These are phyloP conservation scores for Channa argus DNA, from an alignment of 2,113 vertebrate species.

Conservation along the genomic window DNA sequence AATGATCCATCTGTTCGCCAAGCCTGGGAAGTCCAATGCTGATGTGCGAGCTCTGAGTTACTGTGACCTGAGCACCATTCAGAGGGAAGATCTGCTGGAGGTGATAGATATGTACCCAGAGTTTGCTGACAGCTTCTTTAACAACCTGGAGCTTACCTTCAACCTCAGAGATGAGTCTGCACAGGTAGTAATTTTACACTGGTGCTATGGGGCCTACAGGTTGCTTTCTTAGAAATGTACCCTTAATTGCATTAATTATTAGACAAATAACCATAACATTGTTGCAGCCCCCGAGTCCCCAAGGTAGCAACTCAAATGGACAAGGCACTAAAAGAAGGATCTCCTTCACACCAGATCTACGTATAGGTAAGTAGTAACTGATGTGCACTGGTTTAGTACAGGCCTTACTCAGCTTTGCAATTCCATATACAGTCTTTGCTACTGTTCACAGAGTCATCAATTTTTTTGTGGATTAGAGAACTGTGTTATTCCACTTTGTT, in stretches of 20 bases:
- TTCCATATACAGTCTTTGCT: constrained; percentile 38
- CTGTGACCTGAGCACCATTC: constrained; percentile 97
- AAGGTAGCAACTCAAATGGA: constrained; percentile 84
- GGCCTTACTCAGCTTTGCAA: constrained; percentile 17
- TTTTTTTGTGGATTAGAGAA: constrained; percentile 25
- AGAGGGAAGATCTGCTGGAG: constrained; percentile 94
- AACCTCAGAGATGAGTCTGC: constrained; percentile 93
- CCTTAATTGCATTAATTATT: background rate
- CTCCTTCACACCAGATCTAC: constrained; percentile 91
- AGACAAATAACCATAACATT: background rate
- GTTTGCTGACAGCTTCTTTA: constrained; percentile 96
- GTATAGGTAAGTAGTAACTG: constrained; percentile 85
- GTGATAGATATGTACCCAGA: constrained; percentile 99
- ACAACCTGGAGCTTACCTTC: constrained; percentile 96
- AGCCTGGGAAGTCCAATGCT: constrained; percentile 96
- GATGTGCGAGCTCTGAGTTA: constrained; percentile 97
- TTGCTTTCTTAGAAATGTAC: background rate
- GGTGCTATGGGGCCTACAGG: background rate
- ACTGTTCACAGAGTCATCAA: constrained; percentile 34
- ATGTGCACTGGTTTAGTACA: background rate
- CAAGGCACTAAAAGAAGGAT: constrained; percentile 90
- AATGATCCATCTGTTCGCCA: constrained; percentile 95
- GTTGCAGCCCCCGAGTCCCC: constrained; percentile 66
- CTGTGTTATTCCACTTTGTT: constrained; percentile 65
- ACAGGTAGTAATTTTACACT: constrained; percentile 83